Conservation (phyloP, 2,888 invertebrate genomes). For the Drosophila antonietae region DNA sequence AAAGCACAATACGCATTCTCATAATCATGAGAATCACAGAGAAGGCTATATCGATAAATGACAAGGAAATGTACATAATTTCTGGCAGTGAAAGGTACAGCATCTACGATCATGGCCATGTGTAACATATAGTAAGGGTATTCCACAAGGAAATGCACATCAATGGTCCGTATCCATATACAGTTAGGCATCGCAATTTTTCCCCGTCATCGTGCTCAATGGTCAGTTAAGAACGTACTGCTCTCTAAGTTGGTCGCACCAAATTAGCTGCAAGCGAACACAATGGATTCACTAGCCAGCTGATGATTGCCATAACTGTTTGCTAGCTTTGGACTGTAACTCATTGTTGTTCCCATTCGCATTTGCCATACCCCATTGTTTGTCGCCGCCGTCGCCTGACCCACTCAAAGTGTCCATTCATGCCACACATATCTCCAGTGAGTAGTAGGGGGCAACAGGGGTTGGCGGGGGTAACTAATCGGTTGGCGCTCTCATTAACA, state of each 20-base stretch:
- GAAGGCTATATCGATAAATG: background rate
- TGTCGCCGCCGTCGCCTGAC: conserved; percentile 49
- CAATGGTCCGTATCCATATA: conserved; percentile 10
- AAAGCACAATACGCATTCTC: background rate
- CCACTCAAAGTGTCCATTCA: conserved; percentile 59
- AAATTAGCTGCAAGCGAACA: conserved; percentile 43
- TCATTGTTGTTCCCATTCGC: conserved; percentile 55
- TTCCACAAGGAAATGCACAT: conserved; percentile 8
- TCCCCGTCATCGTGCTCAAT: conserved; percentile 29
- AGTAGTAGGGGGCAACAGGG: no score
- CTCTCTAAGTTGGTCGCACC: conserved; percentile 32
- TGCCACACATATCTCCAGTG: conserved; percentile 26
- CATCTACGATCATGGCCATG: background rate
- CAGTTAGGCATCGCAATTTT: conserved; percentile 32
- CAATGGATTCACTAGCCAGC: conserved; percentile 32
- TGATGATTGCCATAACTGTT: conserved; percentile 54
- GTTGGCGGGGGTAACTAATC: conserved; percentile 39
- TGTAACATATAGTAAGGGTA: background rate
- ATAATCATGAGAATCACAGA: background rate
- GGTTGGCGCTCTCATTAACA: conserved; percentile 55
- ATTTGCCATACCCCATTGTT: conserved; percentile 40
- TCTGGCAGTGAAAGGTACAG: background rate
- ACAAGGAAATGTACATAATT: background rate
- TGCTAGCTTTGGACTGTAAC: conserved; percentile 40
- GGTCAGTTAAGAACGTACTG: conserved; percentile 14